A percentile compares a stretch with the other conserved stretches of the same genome.
These are phyloP conservation scores for Prosapia bicincta DNA, from an alignment of 2,888 invertebrate genomes.

Conservation along the genomic window DNA sequence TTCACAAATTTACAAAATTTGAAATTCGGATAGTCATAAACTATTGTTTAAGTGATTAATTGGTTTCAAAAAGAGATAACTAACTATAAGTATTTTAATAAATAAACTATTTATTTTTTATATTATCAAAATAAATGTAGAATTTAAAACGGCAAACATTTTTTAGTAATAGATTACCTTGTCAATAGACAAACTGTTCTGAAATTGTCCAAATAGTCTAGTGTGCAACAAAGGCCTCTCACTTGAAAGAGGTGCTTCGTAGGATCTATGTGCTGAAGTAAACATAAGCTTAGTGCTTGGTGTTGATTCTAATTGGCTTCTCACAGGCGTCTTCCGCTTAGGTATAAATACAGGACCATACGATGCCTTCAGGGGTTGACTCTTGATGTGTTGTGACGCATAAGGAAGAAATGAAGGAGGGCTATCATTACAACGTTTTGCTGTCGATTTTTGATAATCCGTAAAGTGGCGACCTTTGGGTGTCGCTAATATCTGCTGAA, in stretches of 20 bases:
- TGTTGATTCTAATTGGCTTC: neutral
- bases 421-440: neutral
- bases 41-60: too few species aligned
- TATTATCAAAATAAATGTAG: too few species aligned
- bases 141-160: too few species aligned
- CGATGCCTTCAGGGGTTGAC: neutral
- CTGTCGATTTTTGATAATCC: neutral
- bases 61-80: too few species aligned
- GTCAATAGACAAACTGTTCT: neutral
- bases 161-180: too few species aligned
- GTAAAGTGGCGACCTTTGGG: neutral
- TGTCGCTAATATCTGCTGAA: neutral
- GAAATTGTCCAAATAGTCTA: neutral
- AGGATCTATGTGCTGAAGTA: neutral
- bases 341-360: constrained; percentile 10
- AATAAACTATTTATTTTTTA: too few species aligned
- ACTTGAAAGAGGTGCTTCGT: neutral
- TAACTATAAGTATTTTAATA: too few species aligned
- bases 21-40: too few species aligned
- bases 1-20: too few species aligned
- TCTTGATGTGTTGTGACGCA: neutral
- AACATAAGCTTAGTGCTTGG: neutral
- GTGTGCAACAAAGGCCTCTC: neutral
- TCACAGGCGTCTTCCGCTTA: neutral
- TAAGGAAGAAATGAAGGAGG: constrained; percentile 16